Evolutionary conservation across 2,888 invertebrate genomes (phyloP).

Genomic region (Nomada ruficornis): DNA sequence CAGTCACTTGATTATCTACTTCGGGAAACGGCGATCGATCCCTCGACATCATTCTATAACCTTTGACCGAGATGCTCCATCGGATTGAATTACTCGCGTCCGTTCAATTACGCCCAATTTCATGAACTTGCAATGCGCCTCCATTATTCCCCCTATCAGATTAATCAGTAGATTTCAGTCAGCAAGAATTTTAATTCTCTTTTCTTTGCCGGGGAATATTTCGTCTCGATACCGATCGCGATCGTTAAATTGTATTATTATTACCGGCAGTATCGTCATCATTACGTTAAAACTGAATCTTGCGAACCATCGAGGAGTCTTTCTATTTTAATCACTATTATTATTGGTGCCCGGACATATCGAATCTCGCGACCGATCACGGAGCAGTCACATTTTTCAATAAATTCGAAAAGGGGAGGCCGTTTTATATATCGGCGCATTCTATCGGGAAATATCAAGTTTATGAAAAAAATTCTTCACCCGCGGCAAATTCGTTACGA

Average conservation of each 20-base stretch:
- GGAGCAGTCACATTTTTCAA: not conserved
- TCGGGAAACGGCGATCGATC: constrained; percentile 59
- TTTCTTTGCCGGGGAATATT: too few relatives aligned
- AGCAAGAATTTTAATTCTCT: too few relatives aligned
- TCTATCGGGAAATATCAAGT: constrained; percentile 6
- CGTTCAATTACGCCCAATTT: constrained; percentile 48
- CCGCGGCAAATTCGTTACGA: not conserved
- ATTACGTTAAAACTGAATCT: too few relatives aligned
- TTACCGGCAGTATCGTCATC: too few relatives aligned
- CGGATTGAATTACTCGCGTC: constrained; percentile 48
- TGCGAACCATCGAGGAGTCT: too few relatives aligned
- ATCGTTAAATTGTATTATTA: too few relatives aligned
- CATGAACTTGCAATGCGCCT: constrained; percentile 39
- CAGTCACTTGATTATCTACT: constrained; percentile 48
- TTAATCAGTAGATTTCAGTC: not conserved
- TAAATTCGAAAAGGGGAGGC: not conserved
- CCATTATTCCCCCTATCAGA: constrained; percentile 28
- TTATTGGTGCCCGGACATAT: too few relatives aligned
- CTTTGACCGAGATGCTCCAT: constrained; percentile 51
- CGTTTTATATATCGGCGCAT: not conserved
- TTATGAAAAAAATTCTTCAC: constrained; percentile 13
- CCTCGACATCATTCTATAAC: constrained; percentile 52
- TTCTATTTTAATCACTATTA: too few relatives aligned
- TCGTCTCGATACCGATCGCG: too few relatives aligned
- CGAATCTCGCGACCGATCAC: too few relatives aligned